These are phyloP conservation scores for Xenopus laevis DNA, from an alignment of 2,113 vertebrate genomes.

Conservation along the genomic window DNA sequence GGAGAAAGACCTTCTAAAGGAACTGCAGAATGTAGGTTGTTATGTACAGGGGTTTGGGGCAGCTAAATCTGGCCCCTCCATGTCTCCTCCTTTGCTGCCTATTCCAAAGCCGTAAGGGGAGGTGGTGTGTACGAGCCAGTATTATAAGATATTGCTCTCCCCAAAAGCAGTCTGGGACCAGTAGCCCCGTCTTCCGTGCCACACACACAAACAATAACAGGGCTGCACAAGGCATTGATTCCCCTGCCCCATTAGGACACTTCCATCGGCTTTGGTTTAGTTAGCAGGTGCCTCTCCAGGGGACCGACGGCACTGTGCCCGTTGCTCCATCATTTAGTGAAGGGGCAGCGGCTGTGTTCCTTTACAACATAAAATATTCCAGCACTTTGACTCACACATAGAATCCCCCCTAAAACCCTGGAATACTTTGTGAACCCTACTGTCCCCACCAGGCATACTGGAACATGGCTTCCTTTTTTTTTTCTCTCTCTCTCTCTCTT, in stretches of 20 bases:
- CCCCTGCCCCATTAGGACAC: background rate
- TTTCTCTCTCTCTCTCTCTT: background rate
- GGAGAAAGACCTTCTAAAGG: conserved; percentile 30
- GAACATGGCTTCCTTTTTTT: conserved; percentile 3
- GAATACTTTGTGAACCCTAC: conserved; percentile 39
- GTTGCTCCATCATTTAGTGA: conserved; percentile 12
- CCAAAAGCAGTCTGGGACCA: conserved; percentile 33
- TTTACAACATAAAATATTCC: conserved; percentile 78
- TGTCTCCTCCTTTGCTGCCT: conserved; percentile 36
- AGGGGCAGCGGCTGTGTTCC: conserved; percentile 79
- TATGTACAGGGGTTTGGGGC: conserved; percentile 26
- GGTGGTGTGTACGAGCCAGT: background rate
- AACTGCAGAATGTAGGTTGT: conserved; percentile 31
- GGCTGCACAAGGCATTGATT: conserved; percentile 25
- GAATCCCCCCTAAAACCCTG: conserved; percentile 5
- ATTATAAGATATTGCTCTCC: conserved; percentile 6
- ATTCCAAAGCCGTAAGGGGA: conserved; percentile 35
- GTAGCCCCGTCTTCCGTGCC: conserved; percentile 57
- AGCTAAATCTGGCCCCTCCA: conserved; percentile 29
- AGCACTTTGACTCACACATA: conserved; percentile 86
- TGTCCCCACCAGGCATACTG: conserved; percentile 55
- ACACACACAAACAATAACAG: conserved; percentile 55
- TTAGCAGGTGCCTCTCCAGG: conserved; percentile 34
- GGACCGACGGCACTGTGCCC: conserved; percentile 43
- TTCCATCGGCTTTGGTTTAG: conserved; percentile 39